A percentile compares a stretch with the other conserved stretches of the same genome.
phyloP scores from a whole-genome alignment of 2,113 vertebrate genomes.

The Xyliphius kryptos region DNA sequence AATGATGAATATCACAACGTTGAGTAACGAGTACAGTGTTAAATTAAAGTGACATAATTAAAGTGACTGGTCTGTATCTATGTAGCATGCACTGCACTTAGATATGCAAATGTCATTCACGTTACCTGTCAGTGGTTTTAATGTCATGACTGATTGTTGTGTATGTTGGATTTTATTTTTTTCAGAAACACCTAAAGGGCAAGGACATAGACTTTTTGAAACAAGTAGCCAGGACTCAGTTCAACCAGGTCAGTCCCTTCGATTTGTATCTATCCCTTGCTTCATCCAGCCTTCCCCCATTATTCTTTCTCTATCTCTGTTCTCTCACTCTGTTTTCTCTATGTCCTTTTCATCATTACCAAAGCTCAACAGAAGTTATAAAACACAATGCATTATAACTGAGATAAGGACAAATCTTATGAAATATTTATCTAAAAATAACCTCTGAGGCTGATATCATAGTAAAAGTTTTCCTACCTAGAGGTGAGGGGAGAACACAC shows the following conservation, averaged over 20 bases:
- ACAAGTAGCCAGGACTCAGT: conserved; percentile 66
- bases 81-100: too few species aligned
- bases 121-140: too few species aligned
- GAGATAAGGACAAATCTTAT: conserved; percentile 15
- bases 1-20: too few species aligned
- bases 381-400: conserved; percentile 7
- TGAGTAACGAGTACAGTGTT: too few species aligned
- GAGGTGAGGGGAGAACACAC: conserved; percentile 23
- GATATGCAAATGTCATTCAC: too few species aligned
- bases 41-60: too few species aligned
- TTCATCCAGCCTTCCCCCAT: background rate
- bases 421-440: conserved; percentile 40
- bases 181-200: conserved; percentile 72
- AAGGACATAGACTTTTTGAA: conserved; percentile 77
- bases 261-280: background rate
- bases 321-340: background rate
- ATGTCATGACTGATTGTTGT: too few species aligned
- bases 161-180: too few species aligned
- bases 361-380: conserved; percentile 10
- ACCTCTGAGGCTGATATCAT: conserved; percentile 34
- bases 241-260: conserved; percentile 74
- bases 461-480: conserved; percentile 22
- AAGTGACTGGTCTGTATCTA: too few species aligned
- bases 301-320: background rate
- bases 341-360: conserved; percentile 5